Percentiles rank a stretch among this genome's conserved stretches.
Conservation (phyloP, 37 sponge, comb jelly and placozoan genomes). For the Trichoplax adhaerens region DNA sequence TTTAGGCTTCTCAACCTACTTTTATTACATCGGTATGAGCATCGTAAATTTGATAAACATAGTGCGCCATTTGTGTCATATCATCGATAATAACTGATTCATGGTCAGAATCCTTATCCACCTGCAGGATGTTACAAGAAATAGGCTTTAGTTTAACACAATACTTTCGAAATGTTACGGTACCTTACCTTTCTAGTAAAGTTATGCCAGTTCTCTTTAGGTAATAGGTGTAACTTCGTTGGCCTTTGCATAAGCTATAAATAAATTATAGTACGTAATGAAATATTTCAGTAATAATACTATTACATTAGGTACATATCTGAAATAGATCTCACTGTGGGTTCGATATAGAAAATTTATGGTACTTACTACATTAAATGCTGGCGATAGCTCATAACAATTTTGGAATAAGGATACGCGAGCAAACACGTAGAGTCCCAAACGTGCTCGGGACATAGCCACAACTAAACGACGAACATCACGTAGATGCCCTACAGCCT, state of each 20-base stretch:
- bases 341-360: no score
- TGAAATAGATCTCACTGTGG: no score
- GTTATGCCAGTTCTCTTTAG: slow-evolving; percentile 66
- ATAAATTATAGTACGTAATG: background rate
- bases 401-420: slow-evolving; percentile 64
- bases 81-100: slow-evolving; percentile 30
- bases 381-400: slow-evolving; percentile 90
- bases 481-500: slow-evolving; percentile 77
- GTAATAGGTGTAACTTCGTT: slow-evolving; percentile 46
- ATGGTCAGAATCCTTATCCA: background rate
- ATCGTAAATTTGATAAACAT: slow-evolving; percentile 49
- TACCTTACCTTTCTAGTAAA: slow-evolving; percentile 30
- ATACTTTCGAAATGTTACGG: no score
- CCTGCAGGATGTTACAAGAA: background rate
- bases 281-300: no score
- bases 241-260: slow-evolving; percentile 59
- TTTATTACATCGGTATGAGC: no score
- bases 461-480: slow-evolving; percentile 94
- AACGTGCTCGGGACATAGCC: slow-evolving; percentile 95
- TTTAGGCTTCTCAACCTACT: no score
- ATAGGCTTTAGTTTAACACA: no score
- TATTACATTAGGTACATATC: no score
- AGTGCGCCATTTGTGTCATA: slow-evolving; percentile 61
- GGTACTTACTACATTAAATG: slow-evolving; percentile 58
- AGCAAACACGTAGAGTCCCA: slow-evolving; percentile 88